Evolutionary conservation across 2,888 invertebrate species (phyloP), one percentile per base, ranked within the genome.

Genomic region (Cephus spinipes): DNA sequence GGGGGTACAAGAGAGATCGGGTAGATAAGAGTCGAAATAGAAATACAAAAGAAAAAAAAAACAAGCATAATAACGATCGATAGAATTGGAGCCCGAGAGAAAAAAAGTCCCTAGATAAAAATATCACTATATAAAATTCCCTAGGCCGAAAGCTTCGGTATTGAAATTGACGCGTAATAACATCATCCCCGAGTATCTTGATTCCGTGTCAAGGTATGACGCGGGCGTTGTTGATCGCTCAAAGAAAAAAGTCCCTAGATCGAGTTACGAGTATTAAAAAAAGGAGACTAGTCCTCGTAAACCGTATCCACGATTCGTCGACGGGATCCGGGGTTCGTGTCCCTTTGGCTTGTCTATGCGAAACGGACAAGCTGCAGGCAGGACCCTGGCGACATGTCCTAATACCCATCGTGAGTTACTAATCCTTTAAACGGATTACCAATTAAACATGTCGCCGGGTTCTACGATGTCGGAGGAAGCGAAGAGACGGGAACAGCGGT

Each of bases 361-460:
- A 87, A 86, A 85, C 82, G 88, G 85, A 89, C 89, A 88, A 88
- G 87, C 89, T 88, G 86, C 85, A 84, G 83, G 84, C 85, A 85
- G 85, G 71, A 78, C 73, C 75, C 86, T 84, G 84, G 86, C 85
- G 87, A 89, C 89, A 89, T 86, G 88, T 90, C 86, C 88, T 90
- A 89, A 90, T 87, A 86, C 89, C 89, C 86, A 86, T 88, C 89
- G 86, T 87, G 89, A 89, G 87, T 89, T 88, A 87, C 90, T 90
- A 90, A 91, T 90, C 91, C 90, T 89, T 91, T 91, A 89, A 91
- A 90, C 90, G 90, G 91, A 90, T 91, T 91, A 90, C 88, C 90
- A 91, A 91, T 91, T 90, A 90, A 91, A 91, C 88, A 87, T 86
- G 89, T 89, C 89, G 88, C 84, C 78, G 75, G 79, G 83, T 77